phyloP scores from a whole-genome alignment of 2,888 invertebrate genomes.

The Dermolepida albohirtum region DNA sequence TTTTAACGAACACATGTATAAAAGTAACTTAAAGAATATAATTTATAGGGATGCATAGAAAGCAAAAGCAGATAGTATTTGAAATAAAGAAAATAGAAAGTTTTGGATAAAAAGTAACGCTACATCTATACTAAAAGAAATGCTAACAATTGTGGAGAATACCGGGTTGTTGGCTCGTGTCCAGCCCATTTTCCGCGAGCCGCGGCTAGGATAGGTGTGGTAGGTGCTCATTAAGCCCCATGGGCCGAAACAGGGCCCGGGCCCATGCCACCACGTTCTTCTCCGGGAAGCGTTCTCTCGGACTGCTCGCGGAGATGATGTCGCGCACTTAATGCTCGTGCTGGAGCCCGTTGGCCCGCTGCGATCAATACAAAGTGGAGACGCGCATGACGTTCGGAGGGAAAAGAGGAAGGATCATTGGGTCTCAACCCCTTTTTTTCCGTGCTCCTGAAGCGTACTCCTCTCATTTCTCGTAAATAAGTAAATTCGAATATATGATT shows the following conservation, averaged over 20 bases:
- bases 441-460: slow-evolving; percentile 5
- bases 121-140: slow-evolving; percentile 53
- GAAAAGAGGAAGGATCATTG: slow-evolving; percentile 28
- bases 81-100: slow-evolving; percentile 32
- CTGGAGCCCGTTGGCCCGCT: slow-evolving; percentile 53
- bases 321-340: slow-evolving; percentile 59
- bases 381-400: slow-evolving; percentile 51
- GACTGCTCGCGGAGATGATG: slow-evolving; percentile 55
- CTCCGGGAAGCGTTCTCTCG: slow-evolving; percentile 49
- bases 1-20: too few relatives aligned
- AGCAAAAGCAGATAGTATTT: slow-evolving; percentile 7
- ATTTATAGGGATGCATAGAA: neutral
- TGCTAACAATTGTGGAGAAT: slow-evolving; percentile 58
- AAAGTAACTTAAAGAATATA: too few relatives aligned
- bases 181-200: slow-evolving; percentile 62
- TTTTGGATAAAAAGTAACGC: slow-evolving; percentile 43
- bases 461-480: slow-evolving; percentile 7
- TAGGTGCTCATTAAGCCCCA: slow-evolving; percentile 63
- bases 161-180: slow-evolving; percentile 60
- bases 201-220: slow-evolving; percentile 65
- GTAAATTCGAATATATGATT: slow-evolving; percentile 17
- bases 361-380: slow-evolving; percentile 58
- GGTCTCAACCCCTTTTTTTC: slow-evolving; percentile 15
- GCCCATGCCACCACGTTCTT: slow-evolving; percentile 47
- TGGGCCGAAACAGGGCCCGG: slow-evolving; percentile 49